Evolutionary conservation across 1,140 invertebrate genomes (phyloP).

Genomic region (Saccostrea glomerata): DNA sequence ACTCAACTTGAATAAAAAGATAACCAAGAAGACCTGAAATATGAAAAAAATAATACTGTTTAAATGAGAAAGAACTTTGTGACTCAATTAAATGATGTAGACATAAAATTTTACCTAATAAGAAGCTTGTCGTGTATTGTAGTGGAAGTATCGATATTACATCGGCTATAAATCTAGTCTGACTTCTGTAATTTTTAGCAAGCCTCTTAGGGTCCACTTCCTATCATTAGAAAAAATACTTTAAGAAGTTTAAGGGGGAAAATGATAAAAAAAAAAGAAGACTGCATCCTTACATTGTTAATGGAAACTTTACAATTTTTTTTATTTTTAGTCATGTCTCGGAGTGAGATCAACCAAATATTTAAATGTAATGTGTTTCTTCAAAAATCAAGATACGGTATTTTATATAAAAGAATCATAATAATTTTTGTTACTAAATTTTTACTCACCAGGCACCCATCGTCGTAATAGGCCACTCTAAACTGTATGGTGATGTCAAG

Average conservation of each 20-base stretch:
- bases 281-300: too few relatives aligned
- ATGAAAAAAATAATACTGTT: neutral
- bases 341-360: too few relatives aligned
- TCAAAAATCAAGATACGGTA: too few relatives aligned
- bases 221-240: neutral
- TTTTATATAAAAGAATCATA: too few relatives aligned
- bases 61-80: neutral
- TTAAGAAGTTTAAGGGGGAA: too few relatives aligned
- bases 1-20: neutral
- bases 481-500: conserved; percentile 62
- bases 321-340: too few relatives aligned
- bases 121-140: neutral
- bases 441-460: conserved; percentile 66
- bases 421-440: neutral
- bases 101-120: neutral
- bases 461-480: conserved; percentile 60
- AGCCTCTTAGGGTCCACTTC: conserved; percentile 25
- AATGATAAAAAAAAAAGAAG: too few relatives aligned
- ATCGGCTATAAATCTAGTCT: conserved; percentile 14
- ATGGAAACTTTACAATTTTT: too few relatives aligned
- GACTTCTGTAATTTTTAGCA: conserved; percentile 3
- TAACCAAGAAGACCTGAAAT: neutral
- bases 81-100: neutral
- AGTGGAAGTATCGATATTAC: neutral
- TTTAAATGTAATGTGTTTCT: too few relatives aligned